These are phyloP conservation scores for Agrochola lota DNA, from an alignment of 2,888 invertebrate species.

Conservation along the genomic window DNA sequence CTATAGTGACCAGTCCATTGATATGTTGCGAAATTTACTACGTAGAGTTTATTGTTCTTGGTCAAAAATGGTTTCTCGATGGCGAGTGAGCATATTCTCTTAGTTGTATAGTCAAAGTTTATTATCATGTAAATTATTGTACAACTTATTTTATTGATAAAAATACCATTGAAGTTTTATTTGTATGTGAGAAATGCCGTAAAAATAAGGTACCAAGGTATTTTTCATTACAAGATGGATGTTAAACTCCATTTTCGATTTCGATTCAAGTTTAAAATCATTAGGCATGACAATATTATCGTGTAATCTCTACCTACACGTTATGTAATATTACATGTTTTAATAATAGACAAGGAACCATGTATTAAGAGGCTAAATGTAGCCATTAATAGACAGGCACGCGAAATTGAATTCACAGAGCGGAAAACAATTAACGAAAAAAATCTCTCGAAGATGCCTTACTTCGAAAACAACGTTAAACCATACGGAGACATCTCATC, in stretches of 20 bases:
- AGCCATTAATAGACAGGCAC: neutral
- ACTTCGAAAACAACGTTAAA: constrained; percentile 20
- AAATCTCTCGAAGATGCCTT: constrained; percentile 15
- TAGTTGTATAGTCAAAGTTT: constrained; percentile 19
- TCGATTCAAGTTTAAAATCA: constrained; percentile 32
- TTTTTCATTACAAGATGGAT: constrained; percentile 12
- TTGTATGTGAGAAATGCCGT: constrained; percentile 31
- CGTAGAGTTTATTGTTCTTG: constrained; percentile 37
- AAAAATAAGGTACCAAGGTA: constrained; percentile 35
- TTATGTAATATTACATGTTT: constrained; percentile 1
- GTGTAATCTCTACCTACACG: constrained; percentile 5
- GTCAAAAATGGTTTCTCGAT: constrained; percentile 48
- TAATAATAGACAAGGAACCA: constrained; percentile 13
- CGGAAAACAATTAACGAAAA: neutral
- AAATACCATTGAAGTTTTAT: constrained; percentile 11
- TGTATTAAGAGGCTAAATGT: constrained; percentile 1
- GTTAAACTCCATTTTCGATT: constrained; percentile 10
- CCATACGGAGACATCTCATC: constrained; percentile 38
- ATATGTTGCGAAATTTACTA: constrained; percentile 51
- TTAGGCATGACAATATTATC: neutral
- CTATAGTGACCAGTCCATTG: constrained; percentile 35
- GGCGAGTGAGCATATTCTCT: constrained; percentile 12
- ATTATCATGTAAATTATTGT: constrained; percentile 38
- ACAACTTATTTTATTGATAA: constrained; percentile 19
- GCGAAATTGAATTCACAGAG: constrained; percentile 3